Evolutionary conservation across 2,888 invertebrate species (phyloP), one percentile per base, ranked within the genome.

Genomic region (Mycogona germanica): DNA sequence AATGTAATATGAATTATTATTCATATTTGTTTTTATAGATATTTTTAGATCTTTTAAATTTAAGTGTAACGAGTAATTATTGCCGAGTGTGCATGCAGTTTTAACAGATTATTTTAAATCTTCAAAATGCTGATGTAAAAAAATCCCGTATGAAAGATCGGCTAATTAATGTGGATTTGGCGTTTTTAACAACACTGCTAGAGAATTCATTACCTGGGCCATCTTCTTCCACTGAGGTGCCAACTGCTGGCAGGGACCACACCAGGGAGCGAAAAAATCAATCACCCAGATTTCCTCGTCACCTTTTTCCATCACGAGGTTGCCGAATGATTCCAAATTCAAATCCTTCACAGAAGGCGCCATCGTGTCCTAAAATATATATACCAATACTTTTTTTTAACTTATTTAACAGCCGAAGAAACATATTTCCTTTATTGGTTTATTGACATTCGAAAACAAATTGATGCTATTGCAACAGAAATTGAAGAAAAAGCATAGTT

Each of bases 241-340:
- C 58, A 85, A 69, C 64, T 78, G 76, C 62, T 80, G 79, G 65
- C 84, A 85, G 1, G 82, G 82, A 2, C 78, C 79, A 70, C 84
- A 85, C 82, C 82, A 83, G 1, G 82, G 79, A 12, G 81, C 81
- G 66, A 74, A 83, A 68, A 78, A 84, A 69, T 82, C 82, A 2
- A 84, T 77, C 25, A 81, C 65, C 80, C 81, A 83, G 3, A 82
- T 66, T 55, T 77, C 75, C 45, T 74, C 70, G 7, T 65, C 63
- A 1, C 72, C 70, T 62, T 80, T 78, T 26, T 73, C 68, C 14
- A 70, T 67, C 29, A 84, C 72, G 21, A 64, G 66, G 21, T 68
- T 61, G 40, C 75, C 67, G 64, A 82, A 84, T 42, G 71, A 72
- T 23, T 71, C 67, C 12, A 71, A 70, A 46, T 73, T 75, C 52